These are phyloP conservation scores for Hypotaenidia philippensis DNA, from an alignment of 2,797 vertebrate species.

Conservation along the genomic window DNA sequence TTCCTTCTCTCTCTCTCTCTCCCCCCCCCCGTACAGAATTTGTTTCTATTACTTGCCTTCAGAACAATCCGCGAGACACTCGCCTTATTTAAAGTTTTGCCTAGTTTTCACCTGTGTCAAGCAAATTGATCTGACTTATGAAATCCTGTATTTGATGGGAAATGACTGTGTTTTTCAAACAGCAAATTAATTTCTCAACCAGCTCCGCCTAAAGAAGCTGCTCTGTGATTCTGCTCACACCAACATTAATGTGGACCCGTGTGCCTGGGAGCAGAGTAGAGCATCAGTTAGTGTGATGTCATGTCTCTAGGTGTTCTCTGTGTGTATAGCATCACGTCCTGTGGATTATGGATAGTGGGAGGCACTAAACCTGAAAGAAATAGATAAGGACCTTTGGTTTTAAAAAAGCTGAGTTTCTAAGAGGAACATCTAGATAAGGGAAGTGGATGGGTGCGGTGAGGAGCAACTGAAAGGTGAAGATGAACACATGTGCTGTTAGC, in stretches of 20 bases:
- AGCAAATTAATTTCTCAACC: not conserved
- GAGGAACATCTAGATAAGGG: not conserved
- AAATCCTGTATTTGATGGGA: not conserved
- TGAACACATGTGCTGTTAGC: not conserved
- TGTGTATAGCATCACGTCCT: not conserved
- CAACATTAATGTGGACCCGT: not conserved
- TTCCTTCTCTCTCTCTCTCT: not conserved
- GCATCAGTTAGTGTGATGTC: not conserved
- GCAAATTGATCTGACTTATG: not conserved
- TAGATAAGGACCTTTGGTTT: not conserved
- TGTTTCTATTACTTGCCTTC: not conserved
- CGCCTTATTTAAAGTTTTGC: not conserved
- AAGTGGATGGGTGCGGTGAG: not conserved
- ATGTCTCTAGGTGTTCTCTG: not conserved
- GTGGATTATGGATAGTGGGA: not conserved
- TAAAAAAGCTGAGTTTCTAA: not conserved
- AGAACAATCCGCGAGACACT: not conserved
- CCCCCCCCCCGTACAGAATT: not conserved
- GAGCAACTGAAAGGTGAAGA: not conserved
- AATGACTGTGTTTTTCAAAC: not conserved
- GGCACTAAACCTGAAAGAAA: not conserved
- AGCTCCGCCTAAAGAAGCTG: not conserved
- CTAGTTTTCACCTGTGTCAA: not conserved
- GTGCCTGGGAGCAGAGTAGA: not conserved
- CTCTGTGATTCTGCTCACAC: not conserved